Percentiles rank a stretch among this genome's conserved stretches.
These are phyloP conservation scores for Crotalus helleri DNA, from an alignment of 2,113 vertebrate genomes.

Conservation along the genomic window DNA sequence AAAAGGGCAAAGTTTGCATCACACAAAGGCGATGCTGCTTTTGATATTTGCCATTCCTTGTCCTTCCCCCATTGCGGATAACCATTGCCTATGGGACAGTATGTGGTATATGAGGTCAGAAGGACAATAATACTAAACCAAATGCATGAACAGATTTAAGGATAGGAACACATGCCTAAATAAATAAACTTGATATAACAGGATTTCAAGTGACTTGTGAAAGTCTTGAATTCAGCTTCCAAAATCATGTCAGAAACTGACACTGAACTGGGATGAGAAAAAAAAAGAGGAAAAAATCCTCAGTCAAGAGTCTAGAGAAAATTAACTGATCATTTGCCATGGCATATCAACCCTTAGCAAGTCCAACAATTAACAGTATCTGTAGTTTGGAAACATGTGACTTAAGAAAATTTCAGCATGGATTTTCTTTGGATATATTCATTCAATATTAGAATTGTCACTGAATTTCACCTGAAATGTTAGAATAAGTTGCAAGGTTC, in stretches of 20 bases:
- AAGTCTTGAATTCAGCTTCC: not conserved
- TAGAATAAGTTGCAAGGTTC: not conserved
- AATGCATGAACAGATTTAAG: not conserved
- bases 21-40: not conserved
- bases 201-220: not conserved
- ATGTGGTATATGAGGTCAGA: not conserved
- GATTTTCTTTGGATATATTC: not conserved
- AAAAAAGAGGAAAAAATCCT: not conserved
- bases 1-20: not conserved
- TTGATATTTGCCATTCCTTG: not conserved
- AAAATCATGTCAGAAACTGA: not conserved
- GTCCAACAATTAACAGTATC: not conserved
- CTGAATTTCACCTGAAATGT: not conserved
- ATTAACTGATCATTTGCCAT: not conserved
- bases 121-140: not conserved
- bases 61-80: not conserved
- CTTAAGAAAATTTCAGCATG: not conserved
- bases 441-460: not conserved
- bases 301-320: not conserved
- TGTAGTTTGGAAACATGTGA: not conserved
- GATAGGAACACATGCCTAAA: not conserved
- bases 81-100: not conserved
- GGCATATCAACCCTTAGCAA: not conserved
- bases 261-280: not conserved
- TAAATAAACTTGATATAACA: not conserved